These are phyloP conservation scores for Meriones unguiculatus DNA, from an alignment of 2,113 vertebrate species.

Conservation along the genomic window DNA sequence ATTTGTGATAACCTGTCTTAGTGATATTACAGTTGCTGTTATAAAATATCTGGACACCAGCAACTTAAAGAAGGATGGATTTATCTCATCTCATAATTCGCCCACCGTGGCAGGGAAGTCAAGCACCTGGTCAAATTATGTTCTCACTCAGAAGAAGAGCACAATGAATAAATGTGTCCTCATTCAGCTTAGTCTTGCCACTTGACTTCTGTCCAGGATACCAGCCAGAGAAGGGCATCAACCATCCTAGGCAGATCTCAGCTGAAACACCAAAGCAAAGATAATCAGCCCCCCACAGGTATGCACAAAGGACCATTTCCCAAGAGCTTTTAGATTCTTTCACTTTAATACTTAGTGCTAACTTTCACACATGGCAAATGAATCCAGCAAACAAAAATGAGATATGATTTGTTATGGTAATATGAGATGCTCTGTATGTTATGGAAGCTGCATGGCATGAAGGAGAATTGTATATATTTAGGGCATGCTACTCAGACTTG, in stretches of 20 bases:
- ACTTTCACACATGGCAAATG: background rate
- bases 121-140: background rate
- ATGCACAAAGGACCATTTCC: too few species aligned
- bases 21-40: background rate
- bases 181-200: too few species aligned
- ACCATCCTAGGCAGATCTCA: accelerated
- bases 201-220: background rate
- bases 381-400: background rate
- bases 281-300: background rate
- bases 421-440: background rate
- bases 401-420: background rate
- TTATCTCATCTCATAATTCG: background rate
- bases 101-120: background rate
- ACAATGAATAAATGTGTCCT: background rate
- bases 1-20: background rate
- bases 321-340: background rate
- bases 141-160: background rate
- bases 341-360: background rate
- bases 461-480: background rate
- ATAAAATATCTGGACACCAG: background rate
- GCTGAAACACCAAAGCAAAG: background rate
- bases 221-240: too few species aligned
- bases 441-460: background rate
- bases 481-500: too few species aligned
- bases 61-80: background rate